Evolutionary conservation across 2,888 invertebrate species (phyloP).

Genomic region (Molorchus minor): DNA sequence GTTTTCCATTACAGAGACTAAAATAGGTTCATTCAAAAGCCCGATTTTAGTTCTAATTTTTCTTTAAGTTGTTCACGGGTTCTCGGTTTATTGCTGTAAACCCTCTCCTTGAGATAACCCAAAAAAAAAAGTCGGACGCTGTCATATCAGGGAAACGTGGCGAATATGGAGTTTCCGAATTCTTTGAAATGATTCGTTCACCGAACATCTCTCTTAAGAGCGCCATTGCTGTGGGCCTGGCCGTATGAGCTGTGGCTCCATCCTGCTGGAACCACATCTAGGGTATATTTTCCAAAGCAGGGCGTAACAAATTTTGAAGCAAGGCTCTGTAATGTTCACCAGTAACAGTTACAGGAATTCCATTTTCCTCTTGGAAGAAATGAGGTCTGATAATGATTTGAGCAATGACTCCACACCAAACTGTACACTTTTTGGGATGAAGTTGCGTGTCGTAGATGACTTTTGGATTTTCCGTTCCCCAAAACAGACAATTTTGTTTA

Average conservation of each 20-base stretch:
- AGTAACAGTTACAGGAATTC: not conserved
- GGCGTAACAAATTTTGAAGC: not conserved
- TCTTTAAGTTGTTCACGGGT: not conserved
- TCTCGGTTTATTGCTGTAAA: not conserved
- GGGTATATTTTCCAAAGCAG: not conserved
- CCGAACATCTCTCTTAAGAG: not conserved
- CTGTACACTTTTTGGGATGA: not conserved
- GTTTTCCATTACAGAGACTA: not conserved
- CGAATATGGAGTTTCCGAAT: not conserved
- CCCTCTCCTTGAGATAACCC: not conserved
- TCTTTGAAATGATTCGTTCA: not conserved
- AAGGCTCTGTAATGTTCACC: not conserved
- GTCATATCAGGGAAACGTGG: not conserved
- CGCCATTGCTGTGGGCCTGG: too few species aligned
- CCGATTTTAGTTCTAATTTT: not conserved
- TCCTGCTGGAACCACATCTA: not conserved
- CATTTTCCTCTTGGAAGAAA: not conserved
- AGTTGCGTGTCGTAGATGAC: not conserved
- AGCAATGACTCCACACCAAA: not conserved
- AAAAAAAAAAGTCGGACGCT: not conserved
- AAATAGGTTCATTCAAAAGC: not conserved
- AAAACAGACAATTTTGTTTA: not conserved
- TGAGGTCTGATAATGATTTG: not conserved
- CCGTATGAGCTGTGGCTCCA: too few species aligned
- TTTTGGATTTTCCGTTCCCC: not conserved